These are phyloP conservation scores for Stomatorhinus walkeri DNA, from an alignment of 2,797 vertebrate species.

Conservation along the genomic window DNA sequence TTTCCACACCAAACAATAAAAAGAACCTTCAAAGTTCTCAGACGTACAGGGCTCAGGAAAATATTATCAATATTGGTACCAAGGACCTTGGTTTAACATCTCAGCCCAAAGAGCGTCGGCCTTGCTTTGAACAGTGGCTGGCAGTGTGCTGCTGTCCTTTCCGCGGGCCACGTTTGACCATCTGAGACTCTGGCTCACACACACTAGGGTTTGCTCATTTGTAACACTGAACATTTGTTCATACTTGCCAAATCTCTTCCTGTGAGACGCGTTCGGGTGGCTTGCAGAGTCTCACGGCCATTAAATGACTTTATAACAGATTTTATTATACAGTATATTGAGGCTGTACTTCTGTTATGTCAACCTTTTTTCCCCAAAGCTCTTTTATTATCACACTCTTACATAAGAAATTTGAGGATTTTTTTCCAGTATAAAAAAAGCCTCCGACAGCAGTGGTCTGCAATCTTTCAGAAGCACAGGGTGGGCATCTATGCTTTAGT, in stretches of 20 bases:
- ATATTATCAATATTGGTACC: slow-evolving; percentile 53
- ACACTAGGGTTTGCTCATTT: not conserved
- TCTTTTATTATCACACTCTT: not conserved
- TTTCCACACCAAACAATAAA: not conserved
- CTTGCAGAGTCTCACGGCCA: not conserved
- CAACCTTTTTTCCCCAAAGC: not conserved
- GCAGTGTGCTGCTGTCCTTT: slow-evolving; percentile 40
- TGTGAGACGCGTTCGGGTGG: not conserved
- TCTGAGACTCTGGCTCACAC: slow-evolving; percentile 38
- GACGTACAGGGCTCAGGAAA: not conserved
- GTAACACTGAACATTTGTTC: slow-evolving; percentile 9
- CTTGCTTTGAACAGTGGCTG: slow-evolving; percentile 41
- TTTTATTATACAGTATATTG: not conserved
- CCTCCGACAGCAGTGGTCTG: not conserved
- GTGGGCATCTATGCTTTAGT: not conserved
- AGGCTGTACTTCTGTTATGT: not conserved
- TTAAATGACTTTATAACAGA: slow-evolving; percentile 9
- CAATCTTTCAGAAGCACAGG: not conserved
- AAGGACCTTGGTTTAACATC: slow-evolving; percentile 58
- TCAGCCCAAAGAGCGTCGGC: slow-evolving; percentile 38
- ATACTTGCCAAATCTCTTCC: not conserved
- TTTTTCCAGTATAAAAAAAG: not conserved
- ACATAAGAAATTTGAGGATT: not conserved
- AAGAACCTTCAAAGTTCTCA: not conserved
- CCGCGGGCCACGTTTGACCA: slow-evolving; percentile 50